Conservation (phyloP, 2,797 vertebrate species). For the Sebastes steindachneri region DNA sequence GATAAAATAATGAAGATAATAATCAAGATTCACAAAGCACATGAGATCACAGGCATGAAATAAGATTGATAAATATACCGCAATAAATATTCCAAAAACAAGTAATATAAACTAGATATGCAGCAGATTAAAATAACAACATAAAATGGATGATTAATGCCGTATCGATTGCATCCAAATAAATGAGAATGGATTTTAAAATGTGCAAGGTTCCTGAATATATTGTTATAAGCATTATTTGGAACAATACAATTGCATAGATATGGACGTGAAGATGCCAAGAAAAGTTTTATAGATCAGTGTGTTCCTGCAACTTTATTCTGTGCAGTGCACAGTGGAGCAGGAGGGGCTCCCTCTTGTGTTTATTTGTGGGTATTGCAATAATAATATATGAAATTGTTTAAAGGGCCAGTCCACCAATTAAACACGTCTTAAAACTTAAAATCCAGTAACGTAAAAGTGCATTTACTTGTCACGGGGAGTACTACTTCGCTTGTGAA, state of each 20-base stretch:
- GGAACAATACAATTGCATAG: neutral
- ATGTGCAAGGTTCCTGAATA: neutral
- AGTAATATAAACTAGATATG: neutral
- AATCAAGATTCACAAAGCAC: neutral
- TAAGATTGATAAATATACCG: neutral
- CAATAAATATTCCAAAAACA: neutral
- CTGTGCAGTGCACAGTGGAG: neutral
- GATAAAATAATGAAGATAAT: neutral
- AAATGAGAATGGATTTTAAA: neutral
- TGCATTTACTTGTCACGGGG: neutral
- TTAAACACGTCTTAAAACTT: neutral
- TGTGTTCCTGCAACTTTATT: neutral
- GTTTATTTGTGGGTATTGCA: conserved; percentile 16
- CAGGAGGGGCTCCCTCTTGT: conserved; percentile 40
- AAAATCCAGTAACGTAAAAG: neutral
- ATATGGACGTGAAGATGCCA: neutral
- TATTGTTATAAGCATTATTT: neutral
- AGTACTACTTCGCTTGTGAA: neutral
- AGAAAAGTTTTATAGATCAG: neutral
- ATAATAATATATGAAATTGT: neutral
- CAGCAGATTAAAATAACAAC: neutral
- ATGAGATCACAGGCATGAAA: neutral
- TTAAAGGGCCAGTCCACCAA: neutral
- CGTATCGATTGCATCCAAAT: neutral
- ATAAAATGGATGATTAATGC: neutral